Conservation (phyloP, 2,113 vertebrate genomes). For the Mola mola region DNA sequence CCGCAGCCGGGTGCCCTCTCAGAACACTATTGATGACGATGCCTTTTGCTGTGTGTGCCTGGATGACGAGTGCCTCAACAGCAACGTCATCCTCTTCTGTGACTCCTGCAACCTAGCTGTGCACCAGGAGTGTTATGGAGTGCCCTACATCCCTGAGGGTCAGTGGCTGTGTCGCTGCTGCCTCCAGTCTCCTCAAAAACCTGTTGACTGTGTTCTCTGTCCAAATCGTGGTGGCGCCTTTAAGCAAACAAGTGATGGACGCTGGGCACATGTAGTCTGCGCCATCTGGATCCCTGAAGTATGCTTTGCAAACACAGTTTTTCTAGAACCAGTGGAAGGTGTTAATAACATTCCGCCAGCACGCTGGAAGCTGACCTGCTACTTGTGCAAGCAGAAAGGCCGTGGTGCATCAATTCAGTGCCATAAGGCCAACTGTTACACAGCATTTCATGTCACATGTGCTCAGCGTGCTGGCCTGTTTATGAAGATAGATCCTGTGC, state of each 20-base stretch:
- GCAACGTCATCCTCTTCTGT: slow-evolving; percentile 98
- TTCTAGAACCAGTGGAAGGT: slow-evolving; percentile 96
- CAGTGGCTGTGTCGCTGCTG: slow-evolving; percentile 99
- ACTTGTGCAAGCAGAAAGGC: slow-evolving; percentile 96
- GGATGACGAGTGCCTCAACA: slow-evolving; percentile 98
- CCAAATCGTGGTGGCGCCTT: slow-evolving; percentile 97
- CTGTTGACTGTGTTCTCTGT: slow-evolving; percentile 95
- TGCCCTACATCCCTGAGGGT: slow-evolving; percentile 96
- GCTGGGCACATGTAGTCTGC: slow-evolving; percentile 97
- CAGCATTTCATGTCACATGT: slow-evolving; percentile 97
- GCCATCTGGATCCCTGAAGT: slow-evolving; percentile 99
- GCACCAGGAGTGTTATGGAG: slow-evolving; percentile 97
- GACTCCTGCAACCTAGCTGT: slow-evolving; percentile 98
- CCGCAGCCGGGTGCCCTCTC: slow-evolving; percentile 86
- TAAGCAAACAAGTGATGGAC: slow-evolving; percentile 96
- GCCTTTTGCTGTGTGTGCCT: slow-evolving; percentile 98
- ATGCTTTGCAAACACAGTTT: slow-evolving; percentile 97
- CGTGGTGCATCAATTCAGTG: slow-evolving; percentile 95
- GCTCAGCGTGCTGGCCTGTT: slow-evolving; percentile 95
- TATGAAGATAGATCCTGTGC: slow-evolving; percentile 98
- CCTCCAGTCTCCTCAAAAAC: slow-evolving; percentile 93
- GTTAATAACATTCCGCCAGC: slow-evolving; percentile 92
- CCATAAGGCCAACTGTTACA: slow-evolving; percentile 98
- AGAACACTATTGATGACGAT: slow-evolving; percentile 91
- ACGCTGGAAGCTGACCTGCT: slow-evolving; percentile 96